Conservation (phyloP, 1,140 invertebrate genomes). For the Antheraea pernyi region DNA sequence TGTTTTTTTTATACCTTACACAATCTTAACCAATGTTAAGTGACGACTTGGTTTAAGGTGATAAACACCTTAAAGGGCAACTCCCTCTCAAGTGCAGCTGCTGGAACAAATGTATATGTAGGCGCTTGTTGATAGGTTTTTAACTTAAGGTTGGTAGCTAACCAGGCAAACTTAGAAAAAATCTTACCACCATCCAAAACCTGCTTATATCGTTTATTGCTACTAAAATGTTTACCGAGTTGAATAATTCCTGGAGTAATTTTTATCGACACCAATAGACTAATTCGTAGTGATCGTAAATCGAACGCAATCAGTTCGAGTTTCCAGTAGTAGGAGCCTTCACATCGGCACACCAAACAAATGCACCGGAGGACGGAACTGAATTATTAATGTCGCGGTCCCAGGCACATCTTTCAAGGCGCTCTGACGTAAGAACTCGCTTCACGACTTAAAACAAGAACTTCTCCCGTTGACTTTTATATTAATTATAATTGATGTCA, state of each 20-base stretch:
- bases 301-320: background rate
- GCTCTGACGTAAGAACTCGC: slow-evolving; percentile 32
- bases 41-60: too few relatives aligned
- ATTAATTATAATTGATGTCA: background rate
- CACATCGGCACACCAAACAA: slow-evolving; percentile 45
- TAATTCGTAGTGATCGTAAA: background rate
- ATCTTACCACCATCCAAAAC: too few relatives aligned
- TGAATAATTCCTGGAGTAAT: background rate
- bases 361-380: slow-evolving; percentile 49
- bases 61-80: too few relatives aligned
- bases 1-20: too few relatives aligned
- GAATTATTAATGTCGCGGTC: slow-evolving; percentile 58
- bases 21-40: too few relatives aligned
- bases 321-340: slow-evolving; percentile 22
- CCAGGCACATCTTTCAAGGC: slow-evolving; percentile 37
- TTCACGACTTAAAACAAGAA: background rate
- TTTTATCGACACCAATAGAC: background rate
- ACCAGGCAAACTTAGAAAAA: too few relatives aligned
- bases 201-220: too few relatives aligned
- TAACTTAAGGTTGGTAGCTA: too few relatives aligned
- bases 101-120: too few relatives aligned
- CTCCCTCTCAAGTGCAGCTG: too few relatives aligned
- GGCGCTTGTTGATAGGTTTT: too few relatives aligned
- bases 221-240: too few relatives aligned
- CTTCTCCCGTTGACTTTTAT: background rate